Conservation (phyloP, 92 coral and sea anemone genomes). For the Diadumene lineata region DNA sequence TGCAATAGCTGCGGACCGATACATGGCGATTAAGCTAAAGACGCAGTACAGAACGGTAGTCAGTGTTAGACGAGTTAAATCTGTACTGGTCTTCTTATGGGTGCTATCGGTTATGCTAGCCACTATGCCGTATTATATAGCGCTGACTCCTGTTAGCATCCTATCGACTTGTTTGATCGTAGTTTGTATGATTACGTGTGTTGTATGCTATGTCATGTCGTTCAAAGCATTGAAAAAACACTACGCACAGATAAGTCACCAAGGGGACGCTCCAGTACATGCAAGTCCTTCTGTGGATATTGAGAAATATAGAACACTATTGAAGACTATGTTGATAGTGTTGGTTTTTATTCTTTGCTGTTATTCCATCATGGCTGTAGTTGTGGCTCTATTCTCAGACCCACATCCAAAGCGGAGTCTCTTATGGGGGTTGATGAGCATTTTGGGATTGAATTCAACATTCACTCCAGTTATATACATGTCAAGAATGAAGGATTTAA, state of each 20-base stretch:
- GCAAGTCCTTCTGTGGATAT: conserved; percentile 4
- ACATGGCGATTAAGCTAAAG: conserved; percentile 31
- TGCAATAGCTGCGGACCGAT: conserved; percentile 25
- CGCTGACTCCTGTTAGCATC: background rate
- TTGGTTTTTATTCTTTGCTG: conserved; percentile 8
- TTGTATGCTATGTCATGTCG: conserved; percentile 1
- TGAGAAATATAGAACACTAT: conserved; percentile 20
- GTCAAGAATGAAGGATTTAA: conserved; percentile 18
- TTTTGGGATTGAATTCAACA: conserved; percentile 22
- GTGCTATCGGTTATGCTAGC: background rate
- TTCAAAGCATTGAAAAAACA: conserved; percentile 11
- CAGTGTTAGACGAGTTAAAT: conserved; percentile 9
- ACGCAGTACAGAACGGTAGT: conserved; percentile 20
- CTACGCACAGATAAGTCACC: conserved; percentile 12
- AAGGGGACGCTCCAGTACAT: background rate
- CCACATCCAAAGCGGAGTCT: background rate
- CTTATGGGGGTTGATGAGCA: conserved; percentile 6
- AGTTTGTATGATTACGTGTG: background rate
- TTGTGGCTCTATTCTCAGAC: background rate
- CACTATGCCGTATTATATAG: background rate
- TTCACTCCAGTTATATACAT: conserved; percentile 18
- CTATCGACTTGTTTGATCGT: background rate
- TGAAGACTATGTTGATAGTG: conserved; percentile 20
- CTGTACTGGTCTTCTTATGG: background rate
- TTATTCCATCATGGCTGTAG: conserved; percentile 8